phyloP scores from a whole-genome alignment of 1,140 invertebrate species.

The Lordiphosa mommai region DNA sequence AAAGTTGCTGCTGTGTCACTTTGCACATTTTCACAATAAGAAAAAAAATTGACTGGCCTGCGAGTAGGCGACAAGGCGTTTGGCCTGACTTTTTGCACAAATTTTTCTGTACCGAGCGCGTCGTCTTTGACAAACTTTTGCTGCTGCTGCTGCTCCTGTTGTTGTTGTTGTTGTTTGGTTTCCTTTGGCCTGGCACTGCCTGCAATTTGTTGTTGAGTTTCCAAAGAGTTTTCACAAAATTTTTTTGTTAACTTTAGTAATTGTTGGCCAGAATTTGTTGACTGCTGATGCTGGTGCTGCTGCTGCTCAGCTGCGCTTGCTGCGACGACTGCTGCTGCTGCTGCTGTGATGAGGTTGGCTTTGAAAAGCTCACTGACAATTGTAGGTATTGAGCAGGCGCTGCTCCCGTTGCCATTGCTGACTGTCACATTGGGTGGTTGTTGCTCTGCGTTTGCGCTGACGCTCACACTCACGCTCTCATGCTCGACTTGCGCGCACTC shows the following conservation, averaged over 20 bases:
- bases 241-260: constrained; percentile 11
- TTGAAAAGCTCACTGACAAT: constrained; percentile 62
- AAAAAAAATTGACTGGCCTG: constrained; percentile 36
- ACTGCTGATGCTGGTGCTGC: constrained; percentile 46
- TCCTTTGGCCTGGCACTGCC: not conserved
- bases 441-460: constrained; percentile 46
- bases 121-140: constrained; percentile 31
- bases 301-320: constrained; percentile 64
- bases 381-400: constrained; percentile 71
- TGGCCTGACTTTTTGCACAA: constrained; percentile 53
- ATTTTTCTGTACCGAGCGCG: constrained; percentile 66
- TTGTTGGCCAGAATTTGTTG: constrained; percentile 29
- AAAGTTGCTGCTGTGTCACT: constrained; percentile 23
- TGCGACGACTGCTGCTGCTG: constrained; percentile 58
- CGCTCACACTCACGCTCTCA: constrained; percentile 48
- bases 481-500: constrained; percentile 72
- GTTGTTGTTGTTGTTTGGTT: not conserved
- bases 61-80: constrained; percentile 18
- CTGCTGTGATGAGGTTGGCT: constrained; percentile 53
- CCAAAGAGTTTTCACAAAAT: constrained; percentile 18
- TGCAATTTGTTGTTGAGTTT: constrained; percentile 9
- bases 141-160: constrained; percentile 5
- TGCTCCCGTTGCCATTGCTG: constrained; percentile 34
- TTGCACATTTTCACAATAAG: constrained; percentile 58
- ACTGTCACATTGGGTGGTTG: constrained; percentile 62